Base-by-base conservation (phyloP, 2,888 invertebrate genomes). In the Trichacis sp. region DNA sequence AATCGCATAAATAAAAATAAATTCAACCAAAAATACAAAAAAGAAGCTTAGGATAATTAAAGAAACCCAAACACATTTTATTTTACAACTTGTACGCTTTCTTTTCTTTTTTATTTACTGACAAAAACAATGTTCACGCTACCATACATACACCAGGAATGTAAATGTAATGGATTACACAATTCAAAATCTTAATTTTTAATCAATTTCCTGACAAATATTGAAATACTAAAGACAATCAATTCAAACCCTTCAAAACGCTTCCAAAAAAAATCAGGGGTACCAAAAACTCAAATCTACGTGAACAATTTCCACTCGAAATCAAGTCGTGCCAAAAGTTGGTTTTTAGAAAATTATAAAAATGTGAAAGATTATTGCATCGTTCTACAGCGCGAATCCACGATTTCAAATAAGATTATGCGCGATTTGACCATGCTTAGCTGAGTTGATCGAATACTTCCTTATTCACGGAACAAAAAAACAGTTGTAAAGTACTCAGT, bases 281-380 rank as follows among this genome's bases (percentile, higher is more conserved):
- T 24, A 24, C 24, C 24, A 24, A 24, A 24, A 24, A n/a, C n/a
- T n/a, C n/a, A n/a, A 24, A 24, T 24, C 4, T 24, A 24, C 24
- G 24, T 24, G 24, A 24, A 40, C 40, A 15, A 40, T 40, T 40
- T 40, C n/a, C 33, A n/a, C n/a, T 33, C 33, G 40, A 40, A 40
- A 40, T 15, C 14, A 40, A 14, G 12, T 14, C 14, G 40, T 40
- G 40, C 12, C 3, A 12, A 40, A 40, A 40, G 15, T 40, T 40
- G 9, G 40, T 40, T 40, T 40, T 15, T 40, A 40, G 14, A 40
- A 40, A 40, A 40, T 40, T 40, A 40, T 40, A 40, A 40, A 40
- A 40, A 15, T 40, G 40, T 40, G 40, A 40, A 40, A 40, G n/a
- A 12, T 40, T 40, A 40, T 40, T 40, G 40, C 40, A 40, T 40